Evolutionary conservation across 2,113 vertebrate genomes (phyloP).

Genomic region (Dipodomys stephensi): DNA sequence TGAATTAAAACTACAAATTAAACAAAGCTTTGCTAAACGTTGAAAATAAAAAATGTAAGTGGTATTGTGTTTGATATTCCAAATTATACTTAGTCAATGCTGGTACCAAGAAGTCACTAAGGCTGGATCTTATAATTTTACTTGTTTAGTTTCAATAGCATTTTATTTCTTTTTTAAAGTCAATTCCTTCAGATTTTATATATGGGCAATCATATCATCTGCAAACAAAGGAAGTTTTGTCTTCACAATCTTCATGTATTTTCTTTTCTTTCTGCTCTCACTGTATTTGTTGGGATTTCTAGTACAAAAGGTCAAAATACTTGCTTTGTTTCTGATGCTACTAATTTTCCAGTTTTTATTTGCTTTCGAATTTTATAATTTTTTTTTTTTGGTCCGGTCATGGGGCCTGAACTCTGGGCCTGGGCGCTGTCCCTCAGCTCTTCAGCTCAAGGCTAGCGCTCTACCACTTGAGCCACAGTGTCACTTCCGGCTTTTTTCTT

Average conservation of each 20-base stretch:
- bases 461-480: no score
- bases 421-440: no score
- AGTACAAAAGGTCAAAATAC: neutral
- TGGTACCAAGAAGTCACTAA: neutral
- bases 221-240: neutral
- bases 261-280: neutral
- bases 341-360: no score
- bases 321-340: no score
- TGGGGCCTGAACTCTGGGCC: no score
- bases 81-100: neutral
- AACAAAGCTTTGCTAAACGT: no score
- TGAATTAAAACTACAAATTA: no score
- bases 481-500: no score
- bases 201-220: neutral
- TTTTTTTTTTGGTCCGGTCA: no score
- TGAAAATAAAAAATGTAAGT: neutral
- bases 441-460: no score
- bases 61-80: neutral
- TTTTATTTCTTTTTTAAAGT: neutral
- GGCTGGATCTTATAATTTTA: no score
- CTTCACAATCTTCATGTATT: neutral
- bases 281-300: neutral
- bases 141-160: neutral
- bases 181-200: neutral
- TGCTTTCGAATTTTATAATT: no score